Conservation (phyloP, 1,140 invertebrate species). For the Halesus radiatus region DNA sequence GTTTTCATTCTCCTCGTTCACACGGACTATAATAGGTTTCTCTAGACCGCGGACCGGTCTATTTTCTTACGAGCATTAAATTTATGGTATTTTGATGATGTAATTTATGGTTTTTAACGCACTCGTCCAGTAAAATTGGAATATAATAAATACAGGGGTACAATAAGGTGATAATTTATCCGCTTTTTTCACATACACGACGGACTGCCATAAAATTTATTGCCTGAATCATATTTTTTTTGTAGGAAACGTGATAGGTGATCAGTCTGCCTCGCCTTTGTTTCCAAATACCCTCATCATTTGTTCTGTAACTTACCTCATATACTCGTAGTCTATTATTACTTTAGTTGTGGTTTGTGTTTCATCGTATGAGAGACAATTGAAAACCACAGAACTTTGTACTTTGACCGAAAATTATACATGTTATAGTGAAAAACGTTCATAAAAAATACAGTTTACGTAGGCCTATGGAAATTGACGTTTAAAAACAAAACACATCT, state of each 20-base stretch:
- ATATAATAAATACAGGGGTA: slow-evolving; percentile 56
- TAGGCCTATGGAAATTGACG: too few relatives aligned
- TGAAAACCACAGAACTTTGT: too few relatives aligned
- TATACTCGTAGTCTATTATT: too few relatives aligned
- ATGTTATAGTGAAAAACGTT: too few relatives aligned
- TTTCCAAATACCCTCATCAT: background rate
- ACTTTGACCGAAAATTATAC: too few relatives aligned
- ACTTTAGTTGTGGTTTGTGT: too few relatives aligned
- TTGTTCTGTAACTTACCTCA: too few relatives aligned
- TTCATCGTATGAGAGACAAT: too few relatives aligned
- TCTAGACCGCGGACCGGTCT: slow-evolving; percentile 35
- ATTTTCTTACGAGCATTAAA: slow-evolving; percentile 50
- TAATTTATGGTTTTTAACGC: slow-evolving; percentile 56
- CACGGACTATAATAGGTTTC: background rate
- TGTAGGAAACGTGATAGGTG: slow-evolving; percentile 21
- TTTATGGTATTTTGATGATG: slow-evolving; percentile 56
- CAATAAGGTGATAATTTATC: slow-evolving; percentile 58
- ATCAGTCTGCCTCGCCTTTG: background rate
- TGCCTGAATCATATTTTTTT: slow-evolving; percentile 6
- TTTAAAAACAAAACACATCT: too few relatives aligned
- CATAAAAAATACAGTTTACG: too few relatives aligned
- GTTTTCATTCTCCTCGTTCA: too few relatives aligned
- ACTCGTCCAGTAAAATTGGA: slow-evolving; percentile 54
- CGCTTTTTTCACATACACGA: slow-evolving; percentile 50
- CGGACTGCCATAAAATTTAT: slow-evolving; percentile 55